Evolutionary conservation across 2,113 vertebrate genomes (phyloP), one percentile per base, ranked within the genome.

Genomic region (Monarcha castaneiventris): DNA sequence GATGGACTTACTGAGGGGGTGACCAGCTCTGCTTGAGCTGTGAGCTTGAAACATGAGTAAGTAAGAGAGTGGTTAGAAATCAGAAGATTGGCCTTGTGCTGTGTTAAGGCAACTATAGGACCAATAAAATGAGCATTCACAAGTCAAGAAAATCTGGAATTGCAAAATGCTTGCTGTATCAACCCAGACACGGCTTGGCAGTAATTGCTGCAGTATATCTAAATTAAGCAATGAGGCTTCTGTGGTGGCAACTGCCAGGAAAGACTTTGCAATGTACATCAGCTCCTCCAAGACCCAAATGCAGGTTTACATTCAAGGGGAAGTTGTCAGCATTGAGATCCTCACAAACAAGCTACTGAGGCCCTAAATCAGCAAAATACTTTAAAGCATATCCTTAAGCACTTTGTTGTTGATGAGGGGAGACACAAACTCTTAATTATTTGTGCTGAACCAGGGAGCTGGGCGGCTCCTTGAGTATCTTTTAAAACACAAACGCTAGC

Each of bases 391-490:
- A 37, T 78, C 61, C 52, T 91, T 93, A 74, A 74, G 33, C 27
- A 27, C 41, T 81, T 84, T 49, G 41, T 71, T 84, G 54, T 35
- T 84, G 61, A 84, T 84, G 35, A 96, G 22, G 39, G 48, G 13
- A 69, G 33, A 75, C 19, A 25, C 37, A 66, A 91, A 52, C 56
- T 93, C 55, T 94, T 94, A 90, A 81, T 95, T 89, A 86, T 88
- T 62, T 74, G 59, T 71, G 55, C 93, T 67, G 64, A 87, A 59
- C 32, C 27, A 72, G 41, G 35, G 74, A 78, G 30, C 51, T 78
- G 62, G 25, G 39, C 90, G 49, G 35, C 14, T 87, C 14, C 21
- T 67, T 39, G 44, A 48, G 6, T 74, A 22, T 86, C 35, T 90
- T 86, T 77, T 84, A n/a, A 80, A 80, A 64, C 29, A 56, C 32